These are phyloP conservation scores for Gonioctena quinquepunctata DNA, from an alignment of 1,140 invertebrate genomes.

Conservation along the genomic window DNA sequence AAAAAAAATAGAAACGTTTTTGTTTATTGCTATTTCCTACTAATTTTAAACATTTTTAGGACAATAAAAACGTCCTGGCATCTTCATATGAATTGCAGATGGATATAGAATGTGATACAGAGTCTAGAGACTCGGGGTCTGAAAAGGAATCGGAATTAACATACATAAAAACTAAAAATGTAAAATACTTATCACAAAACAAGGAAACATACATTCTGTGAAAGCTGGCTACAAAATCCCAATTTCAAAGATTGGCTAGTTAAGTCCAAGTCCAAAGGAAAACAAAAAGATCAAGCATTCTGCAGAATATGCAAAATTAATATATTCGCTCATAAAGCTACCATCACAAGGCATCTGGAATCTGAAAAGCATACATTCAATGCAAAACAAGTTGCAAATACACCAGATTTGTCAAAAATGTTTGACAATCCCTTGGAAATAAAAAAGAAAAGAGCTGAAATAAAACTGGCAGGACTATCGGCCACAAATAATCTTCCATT, in stretches of 20 bases:
- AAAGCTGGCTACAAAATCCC: background rate
- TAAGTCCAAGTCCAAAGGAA: background rate
- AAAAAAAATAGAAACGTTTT: background rate
- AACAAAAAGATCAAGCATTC: background rate
- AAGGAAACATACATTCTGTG: background rate
- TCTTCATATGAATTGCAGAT: too few species aligned
- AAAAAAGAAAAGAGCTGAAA: conserved; percentile 13
- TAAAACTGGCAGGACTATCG: conserved; percentile 14
- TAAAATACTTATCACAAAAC: background rate
- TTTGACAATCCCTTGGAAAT: background rate
- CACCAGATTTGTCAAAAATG: background rate
- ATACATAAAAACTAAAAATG: too few species aligned
- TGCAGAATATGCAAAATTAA: background rate
- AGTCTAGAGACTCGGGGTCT: background rate
- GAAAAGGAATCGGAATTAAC: background rate
- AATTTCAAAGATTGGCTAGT: conserved; percentile 1
- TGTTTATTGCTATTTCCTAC: too few species aligned
- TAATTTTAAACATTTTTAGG: background rate
- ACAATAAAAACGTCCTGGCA: background rate
- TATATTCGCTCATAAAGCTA: background rate
- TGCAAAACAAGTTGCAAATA: background rate
- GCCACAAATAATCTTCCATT: conserved; percentile 25
- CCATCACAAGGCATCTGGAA: background rate
- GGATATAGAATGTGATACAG: too few species aligned
- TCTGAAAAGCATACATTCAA: background rate